Evolutionary conservation across 2,797 vertebrate genomes (phyloP), one percentile per base, ranked within the genome.

Genomic region (Masticophis lateralis): DNA sequence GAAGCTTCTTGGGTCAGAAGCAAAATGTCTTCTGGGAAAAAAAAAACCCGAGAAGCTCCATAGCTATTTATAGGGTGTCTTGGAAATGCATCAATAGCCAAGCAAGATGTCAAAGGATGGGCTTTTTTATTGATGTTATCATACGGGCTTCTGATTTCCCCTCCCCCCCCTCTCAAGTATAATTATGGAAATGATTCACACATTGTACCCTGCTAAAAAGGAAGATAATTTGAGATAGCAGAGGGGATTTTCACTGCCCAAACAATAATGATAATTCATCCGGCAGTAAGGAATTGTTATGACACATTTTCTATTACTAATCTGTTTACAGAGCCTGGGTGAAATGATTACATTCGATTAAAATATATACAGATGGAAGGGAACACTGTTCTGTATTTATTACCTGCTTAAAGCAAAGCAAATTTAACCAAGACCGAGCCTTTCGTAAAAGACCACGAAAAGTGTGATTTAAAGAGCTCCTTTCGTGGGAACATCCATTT

Each of bases 241-340:
- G 92, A 96, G 94, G 95, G 91, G 92, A 95, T 97, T 97, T 96
- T 97, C 91, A 93, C 91, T 96, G 94, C 94, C 96, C 96, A 96
- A 96, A 96, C 96, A 96, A 97, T 96, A 96, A 95, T 94, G 94
- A 96, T 96, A 96, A 97, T 97, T 97, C 95, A 96, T 96, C 92
- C 88, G 92, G 94, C 94, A 88, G 92, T 96, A 96, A 93, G 95
- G 95, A 97, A 97, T 97, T 97, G 96, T 97, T 97, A 96, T 97
- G 96, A 97, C 96, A 97, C 92, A 28, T 92, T 97, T 97, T 96
- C 91, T 96, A 95, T 96, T 96, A 96, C 97, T 97, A 96, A 97
- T 97, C 94, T 95, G 93, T 92, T 97, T 96, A 94, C 90, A 95
- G 94, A 95, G 95, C 96, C 87, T 95, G 95, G 94, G 94, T 97